These are phyloP conservation scores for Ectropis crepuscularia DNA, from an alignment of 2,888 invertebrate genomes.

Conservation along the genomic window DNA sequence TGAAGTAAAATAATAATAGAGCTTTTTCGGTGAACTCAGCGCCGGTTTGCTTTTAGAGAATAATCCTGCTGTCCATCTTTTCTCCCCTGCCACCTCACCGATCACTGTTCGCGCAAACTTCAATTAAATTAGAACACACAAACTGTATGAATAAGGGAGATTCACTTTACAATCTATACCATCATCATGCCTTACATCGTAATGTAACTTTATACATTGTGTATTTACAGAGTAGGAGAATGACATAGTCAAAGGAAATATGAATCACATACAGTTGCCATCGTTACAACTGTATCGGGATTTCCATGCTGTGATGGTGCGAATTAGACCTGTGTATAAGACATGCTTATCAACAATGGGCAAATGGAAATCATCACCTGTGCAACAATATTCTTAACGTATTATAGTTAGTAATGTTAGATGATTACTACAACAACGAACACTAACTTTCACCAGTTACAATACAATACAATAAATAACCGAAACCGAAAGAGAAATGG, in stretches of 20 bases:
- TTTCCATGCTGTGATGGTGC: constrained; percentile 12
- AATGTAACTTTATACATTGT: no score
- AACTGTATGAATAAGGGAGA: no score
- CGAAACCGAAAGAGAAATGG: constrained; percentile 33
- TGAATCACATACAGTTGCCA: neutral
- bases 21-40: no score
- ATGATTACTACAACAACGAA: constrained; percentile 33
- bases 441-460: constrained; percentile 37
- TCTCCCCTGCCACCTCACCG: no score
- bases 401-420: constrained; percentile 25
- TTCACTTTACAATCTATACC: no score
- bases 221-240: no score
- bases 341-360: neutral
- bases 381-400: constrained; percentile 7
- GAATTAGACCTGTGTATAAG: constrained; percentile 1
- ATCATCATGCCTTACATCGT: no score
- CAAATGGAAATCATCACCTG: constrained; percentile 1
- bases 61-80: no score
- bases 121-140: no score
- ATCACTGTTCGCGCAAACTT: no score
- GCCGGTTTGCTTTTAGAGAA: no score
- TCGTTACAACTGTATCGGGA: neutral
- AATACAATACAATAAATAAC: constrained; percentile 25
- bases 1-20: no score
- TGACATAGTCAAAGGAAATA: neutral